Conservation (phyloP, 2,888 invertebrate genomes). For the Pasiphila rectangulata region DNA sequence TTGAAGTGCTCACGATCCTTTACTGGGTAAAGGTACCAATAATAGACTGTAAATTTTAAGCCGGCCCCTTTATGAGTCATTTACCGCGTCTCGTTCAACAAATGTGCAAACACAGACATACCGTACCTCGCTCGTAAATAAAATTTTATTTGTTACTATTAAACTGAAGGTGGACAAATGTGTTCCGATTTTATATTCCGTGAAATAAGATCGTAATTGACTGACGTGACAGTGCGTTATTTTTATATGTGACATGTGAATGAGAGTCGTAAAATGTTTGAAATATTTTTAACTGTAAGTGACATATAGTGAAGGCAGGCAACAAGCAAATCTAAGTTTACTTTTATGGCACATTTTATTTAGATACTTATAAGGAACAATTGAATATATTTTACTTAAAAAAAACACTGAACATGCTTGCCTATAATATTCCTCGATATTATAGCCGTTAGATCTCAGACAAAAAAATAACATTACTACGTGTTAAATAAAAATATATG, state of each 20-base stretch:
- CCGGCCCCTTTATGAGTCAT: constrained; percentile 61
- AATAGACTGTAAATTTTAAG: constrained; percentile 39
- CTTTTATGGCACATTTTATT: background rate
- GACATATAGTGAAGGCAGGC: background rate
- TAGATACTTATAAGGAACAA: too few relatives aligned
- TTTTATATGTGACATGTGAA: constrained; percentile 15
- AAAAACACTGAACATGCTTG: too few relatives aligned
- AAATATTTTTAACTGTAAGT: background rate
- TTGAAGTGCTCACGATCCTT: constrained; percentile 22
- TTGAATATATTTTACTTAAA: too few relatives aligned
- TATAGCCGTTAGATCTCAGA: too few relatives aligned
- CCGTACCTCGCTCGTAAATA: constrained; percentile 45
- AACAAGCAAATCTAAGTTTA: background rate
- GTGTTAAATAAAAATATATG: background rate
- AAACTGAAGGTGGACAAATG: constrained; percentile 51
- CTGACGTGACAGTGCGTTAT: constrained; percentile 12
- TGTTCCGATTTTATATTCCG: constrained; percentile 33
- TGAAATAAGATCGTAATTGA: constrained; percentile 28
- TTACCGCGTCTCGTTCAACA: constrained; percentile 36
- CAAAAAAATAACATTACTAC: too few relatives aligned
- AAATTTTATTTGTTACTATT: constrained; percentile 55
- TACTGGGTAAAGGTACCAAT: constrained; percentile 46
- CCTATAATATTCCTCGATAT: too few relatives aligned
- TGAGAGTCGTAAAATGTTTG: constrained; percentile 7
- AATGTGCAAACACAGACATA: constrained; percentile 56